Evolutionary conservation across 2,888 invertebrate genomes (phyloP), one percentile per base, ranked within the genome.

Genomic region (Geotrupes spiniger): DNA sequence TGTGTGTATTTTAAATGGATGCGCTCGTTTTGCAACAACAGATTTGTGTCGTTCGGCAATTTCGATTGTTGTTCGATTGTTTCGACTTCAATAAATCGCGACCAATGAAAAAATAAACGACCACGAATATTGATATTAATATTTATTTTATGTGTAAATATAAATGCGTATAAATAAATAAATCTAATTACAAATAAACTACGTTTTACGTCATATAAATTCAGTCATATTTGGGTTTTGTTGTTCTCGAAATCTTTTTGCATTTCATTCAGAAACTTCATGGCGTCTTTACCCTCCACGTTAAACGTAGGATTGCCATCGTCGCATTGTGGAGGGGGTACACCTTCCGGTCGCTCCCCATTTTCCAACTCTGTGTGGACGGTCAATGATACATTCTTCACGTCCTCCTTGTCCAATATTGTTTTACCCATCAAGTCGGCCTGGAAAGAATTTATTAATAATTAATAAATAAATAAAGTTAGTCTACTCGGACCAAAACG

Each of bases 201-300:
- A 21, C 6, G 21, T 4, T 21, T 4, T 21, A 6, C 21, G 6
- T 6, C 21, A 6, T 3, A 3, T 6, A 21, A 3, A 6, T 21
- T 21, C 21, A 6, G 4, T 44, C 47, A 54, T 33, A 58, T 55
- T 36, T 46, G 49, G 1, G 57, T 57, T 27, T 52, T 54, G 25
- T 57, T 57, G 37, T 56, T 57, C 0, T 49, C 49, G 31, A 52
- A 53, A 42, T 59, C 49, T 26, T 46, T 46, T 25, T 59, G 52
- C 42, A 59, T 44, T 1, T 29, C 16, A 33, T 44, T 49, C 26
- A 59, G 25, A 39, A 57, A 59, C 27, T 57, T 45, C 36, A 59
- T 39, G 8, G 56, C 57, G 14, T 56, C 56, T 41, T 54, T 54
- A n/a, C 55, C 59, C 2, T 16, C 12, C 11, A 56, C 9, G 6